Conservation (phyloP, 2,888 invertebrate species). For the Glyphotaelius pellucidus region DNA sequence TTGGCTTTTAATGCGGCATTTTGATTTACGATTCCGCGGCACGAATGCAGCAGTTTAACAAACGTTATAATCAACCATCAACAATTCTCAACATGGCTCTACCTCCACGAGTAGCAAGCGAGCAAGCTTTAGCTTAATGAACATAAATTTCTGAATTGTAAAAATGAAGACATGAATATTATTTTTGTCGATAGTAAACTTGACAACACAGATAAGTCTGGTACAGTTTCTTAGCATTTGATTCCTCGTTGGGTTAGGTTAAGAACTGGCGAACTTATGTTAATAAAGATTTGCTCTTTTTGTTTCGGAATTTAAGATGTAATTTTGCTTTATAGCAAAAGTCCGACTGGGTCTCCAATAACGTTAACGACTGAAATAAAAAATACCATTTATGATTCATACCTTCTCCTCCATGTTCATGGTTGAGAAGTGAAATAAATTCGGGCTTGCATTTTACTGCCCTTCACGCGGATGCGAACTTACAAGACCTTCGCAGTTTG, state of each 20-base stretch:
- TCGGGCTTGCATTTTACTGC: not conserved
- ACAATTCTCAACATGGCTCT: not conserved
- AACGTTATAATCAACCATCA: slow-evolving; percentile 21
- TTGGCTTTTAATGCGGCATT: slow-evolving; percentile 37
- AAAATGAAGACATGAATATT: not conserved
- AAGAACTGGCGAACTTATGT: not conserved
- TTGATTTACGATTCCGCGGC: slow-evolving; percentile 20
- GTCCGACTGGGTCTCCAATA: not conserved
- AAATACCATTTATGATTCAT: not conserved
- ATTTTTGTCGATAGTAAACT: not conserved
- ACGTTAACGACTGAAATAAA: not conserved
- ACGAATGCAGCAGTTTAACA: slow-evolving; percentile 35
- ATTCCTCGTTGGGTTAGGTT: not conserved
- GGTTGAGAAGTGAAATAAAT: slow-evolving; percentile 9
- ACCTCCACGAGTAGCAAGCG: not conserved
- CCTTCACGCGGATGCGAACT: not conserved
- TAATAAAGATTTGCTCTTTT: not conserved
- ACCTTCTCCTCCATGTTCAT: not conserved
- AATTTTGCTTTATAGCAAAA: not conserved
- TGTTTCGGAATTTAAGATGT: not conserved
- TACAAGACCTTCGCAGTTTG: not conserved
- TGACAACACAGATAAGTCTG: not conserved
- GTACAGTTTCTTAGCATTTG: not conserved
- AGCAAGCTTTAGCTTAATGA: not conserved
- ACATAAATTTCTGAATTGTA: not conserved